phyloP scores from a whole-genome alignment of 1,140 invertebrate genomes.

The Globodera rostochiensis region DNA sequence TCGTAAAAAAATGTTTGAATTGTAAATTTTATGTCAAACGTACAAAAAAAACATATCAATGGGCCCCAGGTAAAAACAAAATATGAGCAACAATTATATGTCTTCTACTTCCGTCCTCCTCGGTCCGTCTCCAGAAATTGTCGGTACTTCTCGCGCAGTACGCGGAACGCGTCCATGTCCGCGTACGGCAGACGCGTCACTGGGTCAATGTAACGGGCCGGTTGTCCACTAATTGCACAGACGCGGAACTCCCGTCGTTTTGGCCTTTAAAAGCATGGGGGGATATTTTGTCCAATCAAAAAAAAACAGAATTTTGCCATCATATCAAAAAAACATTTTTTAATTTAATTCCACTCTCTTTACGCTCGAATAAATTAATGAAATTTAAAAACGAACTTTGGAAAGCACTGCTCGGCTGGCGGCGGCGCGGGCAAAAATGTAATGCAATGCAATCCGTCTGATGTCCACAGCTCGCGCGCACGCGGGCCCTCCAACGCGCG shows the following conservation, averaged over 20 bases:
- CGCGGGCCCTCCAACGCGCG: constrained; percentile 15
- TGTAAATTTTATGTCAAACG: too few species aligned
- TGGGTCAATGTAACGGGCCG: constrained; percentile 43
- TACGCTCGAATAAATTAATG: not conserved
- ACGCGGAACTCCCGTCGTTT: constrained; percentile 17
- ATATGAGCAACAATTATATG: too few species aligned
- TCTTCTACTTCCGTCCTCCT: not conserved
- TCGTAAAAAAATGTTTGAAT: too few species aligned
- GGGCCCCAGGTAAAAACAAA: too few species aligned
- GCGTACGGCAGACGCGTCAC: constrained; percentile 43
- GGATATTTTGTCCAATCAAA: too few species aligned
- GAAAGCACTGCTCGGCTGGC: constrained; percentile 15
- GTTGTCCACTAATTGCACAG: constrained; percentile 43
- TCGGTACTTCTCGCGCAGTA: constrained; percentile 27
- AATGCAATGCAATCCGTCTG: constrained; percentile 21
- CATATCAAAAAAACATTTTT: too few species aligned
- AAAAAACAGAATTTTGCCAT: too few species aligned
- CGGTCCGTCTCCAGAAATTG: constrained; percentile 24
- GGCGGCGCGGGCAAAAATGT: constrained; percentile 21
- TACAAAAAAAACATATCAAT: too few species aligned
- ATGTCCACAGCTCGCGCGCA: constrained; percentile 9
- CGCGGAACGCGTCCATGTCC: constrained; percentile 37
- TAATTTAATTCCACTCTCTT: too few species aligned
- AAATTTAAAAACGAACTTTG: constrained; percentile 10
- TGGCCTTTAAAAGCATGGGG: not conserved